Percentiles rank a stretch among this genome's conserved stretches.
Evolutionary conservation across 2,888 invertebrate genomes (phyloP).

Genomic region (Diarsia brunnea): DNA sequence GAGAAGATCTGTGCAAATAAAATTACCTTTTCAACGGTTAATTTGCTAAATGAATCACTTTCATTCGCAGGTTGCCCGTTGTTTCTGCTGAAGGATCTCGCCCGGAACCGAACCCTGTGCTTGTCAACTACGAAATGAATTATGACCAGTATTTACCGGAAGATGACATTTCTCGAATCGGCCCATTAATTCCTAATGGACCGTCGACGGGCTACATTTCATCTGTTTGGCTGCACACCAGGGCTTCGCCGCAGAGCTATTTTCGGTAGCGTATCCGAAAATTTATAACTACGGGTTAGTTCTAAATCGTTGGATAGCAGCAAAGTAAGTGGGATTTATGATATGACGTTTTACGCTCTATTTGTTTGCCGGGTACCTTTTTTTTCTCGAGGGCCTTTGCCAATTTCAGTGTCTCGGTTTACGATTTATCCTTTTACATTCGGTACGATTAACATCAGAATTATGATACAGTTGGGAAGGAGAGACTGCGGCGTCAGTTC

Average conservation of each 20-base stretch:
- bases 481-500: conserved; percentile 14
- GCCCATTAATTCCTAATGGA: conserved; percentile 90
- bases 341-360: conserved; percentile 81
- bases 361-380: conserved; percentile 76
- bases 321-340: conserved; percentile 88
- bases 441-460: conserved; percentile 49
- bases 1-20: conserved; percentile 68
- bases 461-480: conserved; percentile 15
- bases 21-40: conserved; percentile 79
- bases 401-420: conserved; percentile 55
- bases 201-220: conserved; percentile 87
- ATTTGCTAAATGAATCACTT: conserved; percentile 83
- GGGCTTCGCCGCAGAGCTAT: conserved; percentile 85
- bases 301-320: conserved; percentile 87
- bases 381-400: conserved; percentile 64
- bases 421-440: conserved; percentile 37
- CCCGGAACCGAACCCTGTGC: conserved; percentile 65
- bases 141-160: conserved; percentile 86
- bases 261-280: conserved; percentile 87
- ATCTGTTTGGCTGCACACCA: conserved; percentile 89
- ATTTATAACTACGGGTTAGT: conserved; percentile 88
- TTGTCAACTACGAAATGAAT: conserved; percentile 80
- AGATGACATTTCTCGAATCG: conserved; percentile 90
- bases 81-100: conserved; percentile 72
- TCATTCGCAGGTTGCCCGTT: conserved; percentile 78